Conservation (phyloP, 2,888 invertebrate genomes). For the Balanococcus diminutus region DNA sequence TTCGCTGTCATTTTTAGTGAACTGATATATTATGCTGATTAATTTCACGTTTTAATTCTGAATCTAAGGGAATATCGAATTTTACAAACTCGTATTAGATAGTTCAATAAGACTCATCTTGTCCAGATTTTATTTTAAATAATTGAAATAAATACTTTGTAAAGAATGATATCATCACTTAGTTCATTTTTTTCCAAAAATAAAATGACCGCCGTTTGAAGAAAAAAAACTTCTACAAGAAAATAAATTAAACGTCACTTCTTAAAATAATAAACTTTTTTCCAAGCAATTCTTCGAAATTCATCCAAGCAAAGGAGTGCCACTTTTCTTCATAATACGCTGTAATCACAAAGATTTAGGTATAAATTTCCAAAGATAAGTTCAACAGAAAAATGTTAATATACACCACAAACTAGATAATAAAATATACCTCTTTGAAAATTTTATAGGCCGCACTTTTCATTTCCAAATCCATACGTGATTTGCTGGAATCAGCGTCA, state of each 20-base stretch:
- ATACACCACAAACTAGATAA: background rate
- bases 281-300: background rate
- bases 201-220: too few relatives aligned
- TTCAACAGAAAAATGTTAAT: background rate
- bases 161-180: background rate
- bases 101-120: background rate
- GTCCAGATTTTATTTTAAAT: background rate
- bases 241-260: background rate
- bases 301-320: background rate
- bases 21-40: background rate
- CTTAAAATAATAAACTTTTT: background rate
- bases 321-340: background rate
- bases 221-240: background rate
- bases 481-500: background rate
- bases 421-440: slow-evolving; percentile 6
- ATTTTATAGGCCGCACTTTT: slow-evolving; percentile 7
- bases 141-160: background rate
- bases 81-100: background rate
- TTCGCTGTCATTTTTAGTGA: background rate
- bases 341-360: background rate
- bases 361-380: background rate
- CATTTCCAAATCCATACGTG: background rate
- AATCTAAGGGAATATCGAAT: background rate
- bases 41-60: background rate
- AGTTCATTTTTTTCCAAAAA: background rate